phyloP scores from a whole-genome alignment of 2,888 invertebrate genomes.

The Zeuzera pyrina region DNA sequence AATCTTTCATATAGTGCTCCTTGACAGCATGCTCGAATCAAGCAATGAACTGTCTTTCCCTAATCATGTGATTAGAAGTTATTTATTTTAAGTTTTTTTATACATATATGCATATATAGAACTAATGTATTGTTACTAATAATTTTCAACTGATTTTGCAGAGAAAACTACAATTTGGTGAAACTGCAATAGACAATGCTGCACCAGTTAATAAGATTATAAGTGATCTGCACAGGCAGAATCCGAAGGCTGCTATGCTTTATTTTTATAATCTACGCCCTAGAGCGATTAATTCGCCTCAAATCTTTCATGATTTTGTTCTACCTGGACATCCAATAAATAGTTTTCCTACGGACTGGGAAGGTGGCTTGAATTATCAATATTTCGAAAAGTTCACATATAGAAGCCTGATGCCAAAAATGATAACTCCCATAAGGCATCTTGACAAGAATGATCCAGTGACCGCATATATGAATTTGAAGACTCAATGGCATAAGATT shows the following conservation, averaged over 20 bases:
- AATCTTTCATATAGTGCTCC: no score
- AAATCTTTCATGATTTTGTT: constrained; percentile 25
- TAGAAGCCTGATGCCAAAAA: constrained; percentile 43
- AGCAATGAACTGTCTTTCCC: no score
- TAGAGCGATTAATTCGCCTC: constrained; percentile 11
- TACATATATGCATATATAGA: no score
- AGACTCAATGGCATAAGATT: constrained; percentile 33
- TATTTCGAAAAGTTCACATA: constrained; percentile 50
- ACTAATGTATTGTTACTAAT: no score
- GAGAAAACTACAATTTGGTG: no score
- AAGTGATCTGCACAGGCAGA: constrained; percentile 28
- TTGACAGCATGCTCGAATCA: no score
- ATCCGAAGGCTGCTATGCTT: constrained; percentile 30
- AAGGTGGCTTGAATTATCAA: constrained; percentile 39
- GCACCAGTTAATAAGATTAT: constrained; percentile 37
- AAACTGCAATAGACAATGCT: constrained; percentile 38
- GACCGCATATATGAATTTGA: constrained; percentile 33
- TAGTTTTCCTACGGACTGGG: constrained; percentile 44
- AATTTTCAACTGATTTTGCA: no score
- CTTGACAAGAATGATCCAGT: constrained; percentile 40
- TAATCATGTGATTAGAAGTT: no score
- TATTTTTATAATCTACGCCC: constrained; percentile 34
- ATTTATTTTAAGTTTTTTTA: no score
- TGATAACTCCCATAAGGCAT: constrained; percentile 32
- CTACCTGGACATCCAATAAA: constrained; percentile 41